Percentiles rank a stretch among this genome's conserved stretches.
Evolutionary conservation across 2,113 vertebrate genomes (phyloP).

Genomic region (Bagarius yarrelli): DNA sequence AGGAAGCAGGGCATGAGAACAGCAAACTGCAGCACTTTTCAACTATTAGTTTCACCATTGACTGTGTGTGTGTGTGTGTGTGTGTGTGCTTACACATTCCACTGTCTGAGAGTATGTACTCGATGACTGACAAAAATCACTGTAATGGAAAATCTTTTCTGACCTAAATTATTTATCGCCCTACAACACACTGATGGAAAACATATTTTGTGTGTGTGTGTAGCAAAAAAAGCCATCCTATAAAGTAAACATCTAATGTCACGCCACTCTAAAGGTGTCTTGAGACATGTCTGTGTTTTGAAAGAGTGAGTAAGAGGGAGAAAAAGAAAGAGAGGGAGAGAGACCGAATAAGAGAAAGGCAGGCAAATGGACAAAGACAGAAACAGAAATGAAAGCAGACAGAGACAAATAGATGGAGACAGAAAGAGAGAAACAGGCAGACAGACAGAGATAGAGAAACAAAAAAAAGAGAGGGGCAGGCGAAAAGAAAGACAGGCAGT

Average conservation of each 20-base stretch:
- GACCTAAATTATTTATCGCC: constrained; percentile 20
- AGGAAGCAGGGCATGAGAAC: constrained; percentile 21
- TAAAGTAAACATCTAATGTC: background rate
- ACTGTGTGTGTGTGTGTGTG: constrained; percentile 5
- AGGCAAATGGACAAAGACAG: no score
- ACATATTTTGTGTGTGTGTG: background rate
- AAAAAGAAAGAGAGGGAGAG: background rate
- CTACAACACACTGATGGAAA: constrained; percentile 15
- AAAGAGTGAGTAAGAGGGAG: background rate
- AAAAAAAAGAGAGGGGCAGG: no score
- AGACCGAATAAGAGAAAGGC: no score
- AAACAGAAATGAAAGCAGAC: no score
- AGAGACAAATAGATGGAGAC: no score
- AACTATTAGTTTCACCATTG: background rate
- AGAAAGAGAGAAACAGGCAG: no score
- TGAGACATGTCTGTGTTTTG: background rate
- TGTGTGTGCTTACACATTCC: background rate
- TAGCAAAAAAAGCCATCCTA: background rate
- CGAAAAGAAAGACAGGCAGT: no score
- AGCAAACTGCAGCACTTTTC: background rate
- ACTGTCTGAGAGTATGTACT: background rate
- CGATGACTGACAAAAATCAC: background rate
- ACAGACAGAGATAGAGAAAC: no score
- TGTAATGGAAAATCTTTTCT: constrained; percentile 5
- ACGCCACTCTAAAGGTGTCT: background rate